Percentiles rank a stretch among this genome's conserved stretches.
Conservation (phyloP, 1,140 invertebrate species). For the Trichomalopsis sarcophagae region DNA sequence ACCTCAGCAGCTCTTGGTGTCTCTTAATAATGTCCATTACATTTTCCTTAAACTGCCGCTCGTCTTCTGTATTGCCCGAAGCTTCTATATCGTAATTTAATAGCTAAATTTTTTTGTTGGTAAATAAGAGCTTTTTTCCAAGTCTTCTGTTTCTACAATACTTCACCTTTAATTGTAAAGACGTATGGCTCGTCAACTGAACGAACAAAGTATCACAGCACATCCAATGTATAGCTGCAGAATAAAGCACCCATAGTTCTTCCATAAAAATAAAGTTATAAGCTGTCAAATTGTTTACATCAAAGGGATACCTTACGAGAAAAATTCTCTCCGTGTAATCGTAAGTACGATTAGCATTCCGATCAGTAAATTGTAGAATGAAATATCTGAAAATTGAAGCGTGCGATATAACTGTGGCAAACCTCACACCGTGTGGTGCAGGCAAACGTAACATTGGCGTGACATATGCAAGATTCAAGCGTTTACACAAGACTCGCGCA, state of each 20-base stretch:
- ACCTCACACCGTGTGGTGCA: too few relatives aligned
- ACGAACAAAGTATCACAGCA: slow-evolving; percentile 22
- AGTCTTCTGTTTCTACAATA: background rate
- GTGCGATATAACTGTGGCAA: too few relatives aligned
- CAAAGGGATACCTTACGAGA: background rate
- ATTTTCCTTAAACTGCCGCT: background rate
- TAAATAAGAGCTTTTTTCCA: background rate
- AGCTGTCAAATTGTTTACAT: background rate
- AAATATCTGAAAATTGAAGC: slow-evolving; percentile 1
- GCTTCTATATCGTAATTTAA: background rate
- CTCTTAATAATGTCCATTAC: background rate
- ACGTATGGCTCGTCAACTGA: slow-evolving; percentile 8
- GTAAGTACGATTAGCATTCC: background rate
- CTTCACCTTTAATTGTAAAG: slow-evolving; percentile 12
- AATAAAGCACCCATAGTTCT: background rate
- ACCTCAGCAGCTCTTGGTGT: background rate
- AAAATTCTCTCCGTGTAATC: slow-evolving; percentile 8
- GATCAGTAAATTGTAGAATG: background rate
- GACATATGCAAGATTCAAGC: background rate
- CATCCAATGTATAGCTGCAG: background rate
- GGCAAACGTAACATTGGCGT: background rate
- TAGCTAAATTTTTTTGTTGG: background rate
- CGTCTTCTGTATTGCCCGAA: background rate
- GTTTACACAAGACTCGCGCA: slow-evolving; percentile 9
- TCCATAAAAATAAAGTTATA: background rate